phyloP scores from a whole-genome alignment of 2,797 vertebrate genomes.

The Falco naumanni region DNA sequence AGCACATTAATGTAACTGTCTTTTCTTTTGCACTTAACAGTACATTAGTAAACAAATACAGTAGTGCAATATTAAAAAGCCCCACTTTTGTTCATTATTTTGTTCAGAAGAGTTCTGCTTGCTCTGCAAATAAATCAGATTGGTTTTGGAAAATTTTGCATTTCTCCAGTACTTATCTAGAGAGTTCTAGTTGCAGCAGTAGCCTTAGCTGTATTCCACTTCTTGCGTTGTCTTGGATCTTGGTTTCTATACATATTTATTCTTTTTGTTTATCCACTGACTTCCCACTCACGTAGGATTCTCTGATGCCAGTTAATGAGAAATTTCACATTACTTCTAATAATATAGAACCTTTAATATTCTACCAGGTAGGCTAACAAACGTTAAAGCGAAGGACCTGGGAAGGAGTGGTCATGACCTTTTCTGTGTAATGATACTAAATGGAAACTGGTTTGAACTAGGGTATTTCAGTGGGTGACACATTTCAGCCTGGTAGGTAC shows the following conservation, averaged over 20 bases:
- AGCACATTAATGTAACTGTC: neutral
- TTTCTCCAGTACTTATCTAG: too few relatives aligned
- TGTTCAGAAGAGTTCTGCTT: too few relatives aligned
- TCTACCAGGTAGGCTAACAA: neutral
- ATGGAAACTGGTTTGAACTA: neutral
- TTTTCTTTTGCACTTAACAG: neutral
- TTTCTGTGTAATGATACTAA: neutral
- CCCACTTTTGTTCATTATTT: neutral
- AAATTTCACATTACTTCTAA: neutral
- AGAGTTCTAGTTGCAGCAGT: neutral
- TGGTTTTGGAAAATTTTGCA: too few relatives aligned
- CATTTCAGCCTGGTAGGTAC: neutral
- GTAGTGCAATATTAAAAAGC: neutral
- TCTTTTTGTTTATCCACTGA: neutral
- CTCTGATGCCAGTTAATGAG: neutral
- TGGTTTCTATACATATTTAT: neutral
- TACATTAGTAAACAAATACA: neutral
- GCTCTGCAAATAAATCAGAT: too few relatives aligned
- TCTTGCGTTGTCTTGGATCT: neutral
- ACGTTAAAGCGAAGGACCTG: neutral
- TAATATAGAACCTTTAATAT: neutral
- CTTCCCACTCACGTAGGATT: neutral
- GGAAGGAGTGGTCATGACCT: neutral
- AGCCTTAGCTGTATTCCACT: neutral
- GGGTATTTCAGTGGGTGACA: neutral